Conservation (phyloP, 2,113 vertebrate genomes). For the Silurus asotus region DNA sequence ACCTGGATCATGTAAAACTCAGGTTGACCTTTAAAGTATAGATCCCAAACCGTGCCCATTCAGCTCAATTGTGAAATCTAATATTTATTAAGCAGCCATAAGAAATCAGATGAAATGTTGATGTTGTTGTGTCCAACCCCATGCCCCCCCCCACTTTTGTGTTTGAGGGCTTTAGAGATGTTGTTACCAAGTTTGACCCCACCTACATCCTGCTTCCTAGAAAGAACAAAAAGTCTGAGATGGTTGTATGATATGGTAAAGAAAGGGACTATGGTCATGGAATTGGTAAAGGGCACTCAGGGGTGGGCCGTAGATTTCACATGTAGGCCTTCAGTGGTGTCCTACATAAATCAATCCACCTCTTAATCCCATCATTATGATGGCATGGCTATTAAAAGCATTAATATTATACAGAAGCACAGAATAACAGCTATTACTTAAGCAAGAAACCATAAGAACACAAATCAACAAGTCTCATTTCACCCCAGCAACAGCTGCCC, state of each 20-base stretch:
- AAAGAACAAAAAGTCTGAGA: not conserved
- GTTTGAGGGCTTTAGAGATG: not conserved
- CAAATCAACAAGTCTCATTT: too few relatives aligned
- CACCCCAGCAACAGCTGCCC: too few relatives aligned
- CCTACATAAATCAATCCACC: too few relatives aligned
- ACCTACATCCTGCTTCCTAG: not conserved
- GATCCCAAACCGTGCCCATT: not conserved
- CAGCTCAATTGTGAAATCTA: not conserved
- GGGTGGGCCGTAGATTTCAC: too few relatives aligned
- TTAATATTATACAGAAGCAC: too few relatives aligned
- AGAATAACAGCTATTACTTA: too few relatives aligned
- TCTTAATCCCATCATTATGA: too few relatives aligned
- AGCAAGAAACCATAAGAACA: too few relatives aligned
- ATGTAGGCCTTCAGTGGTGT: too few relatives aligned
- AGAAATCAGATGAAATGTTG: not conserved
- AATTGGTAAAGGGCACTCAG: not conserved
- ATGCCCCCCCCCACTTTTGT: too few relatives aligned
- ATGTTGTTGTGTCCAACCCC: not conserved
- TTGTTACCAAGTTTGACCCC: not conserved
- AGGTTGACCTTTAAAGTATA: not conserved
- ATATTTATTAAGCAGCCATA: not conserved
- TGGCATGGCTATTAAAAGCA: too few relatives aligned
- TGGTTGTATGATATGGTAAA: not conserved
- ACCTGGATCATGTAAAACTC: not conserved
- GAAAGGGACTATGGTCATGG: not conserved